Evolutionary conservation across 92 coral and sea anemone species (phyloP).

Genomic region (Porites rus): DNA sequence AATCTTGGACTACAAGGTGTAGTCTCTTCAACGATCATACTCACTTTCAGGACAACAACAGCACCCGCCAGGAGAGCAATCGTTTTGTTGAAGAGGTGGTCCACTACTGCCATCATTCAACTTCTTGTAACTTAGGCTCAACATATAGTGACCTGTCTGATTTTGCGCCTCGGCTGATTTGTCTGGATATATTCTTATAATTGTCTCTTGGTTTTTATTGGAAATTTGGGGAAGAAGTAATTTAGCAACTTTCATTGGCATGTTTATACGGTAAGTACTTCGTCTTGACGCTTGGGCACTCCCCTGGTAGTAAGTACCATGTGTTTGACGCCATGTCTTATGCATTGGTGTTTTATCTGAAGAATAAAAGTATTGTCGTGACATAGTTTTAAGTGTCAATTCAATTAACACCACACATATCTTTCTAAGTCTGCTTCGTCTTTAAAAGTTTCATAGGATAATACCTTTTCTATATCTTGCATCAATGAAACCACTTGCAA

Average conservation of each 20-base stretch:
- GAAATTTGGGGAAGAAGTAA: slow-evolving; percentile 70
- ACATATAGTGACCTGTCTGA: slow-evolving; percentile 34
- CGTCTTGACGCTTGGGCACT: slow-evolving; percentile 32
- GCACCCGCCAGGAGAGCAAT: slow-evolving; percentile 40
- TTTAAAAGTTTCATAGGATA: too few relatives aligned
- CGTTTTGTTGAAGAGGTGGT: neutral
- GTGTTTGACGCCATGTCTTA: slow-evolving; percentile 20
- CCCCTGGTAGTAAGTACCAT: neutral
- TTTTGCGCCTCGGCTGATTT: slow-evolving; percentile 13
- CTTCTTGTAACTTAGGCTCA: slow-evolving; percentile 69
- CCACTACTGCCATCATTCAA: slow-evolving; percentile 8
- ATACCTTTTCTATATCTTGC: too few relatives aligned
- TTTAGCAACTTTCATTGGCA: slow-evolving; percentile 74
- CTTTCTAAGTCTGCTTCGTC: too few relatives aligned
- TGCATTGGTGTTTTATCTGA: slow-evolving; percentile 7
- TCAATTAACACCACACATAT: too few relatives aligned
- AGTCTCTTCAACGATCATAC: neutral
- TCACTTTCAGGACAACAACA: slow-evolving; percentile 76
- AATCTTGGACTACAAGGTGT: too few relatives aligned
- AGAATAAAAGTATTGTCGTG: neutral
- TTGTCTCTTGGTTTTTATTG: slow-evolving; percentile 67
- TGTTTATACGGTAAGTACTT: slow-evolving; percentile 41
- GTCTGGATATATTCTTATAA: slow-evolving; percentile 69
- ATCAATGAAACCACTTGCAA: too few relatives aligned
- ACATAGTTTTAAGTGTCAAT: too few relatives aligned